Percentiles rank a stretch among this genome's conserved stretches.
Conservation (phyloP, 2,888 invertebrate genomes). For the Hartigia nigra region DNA sequence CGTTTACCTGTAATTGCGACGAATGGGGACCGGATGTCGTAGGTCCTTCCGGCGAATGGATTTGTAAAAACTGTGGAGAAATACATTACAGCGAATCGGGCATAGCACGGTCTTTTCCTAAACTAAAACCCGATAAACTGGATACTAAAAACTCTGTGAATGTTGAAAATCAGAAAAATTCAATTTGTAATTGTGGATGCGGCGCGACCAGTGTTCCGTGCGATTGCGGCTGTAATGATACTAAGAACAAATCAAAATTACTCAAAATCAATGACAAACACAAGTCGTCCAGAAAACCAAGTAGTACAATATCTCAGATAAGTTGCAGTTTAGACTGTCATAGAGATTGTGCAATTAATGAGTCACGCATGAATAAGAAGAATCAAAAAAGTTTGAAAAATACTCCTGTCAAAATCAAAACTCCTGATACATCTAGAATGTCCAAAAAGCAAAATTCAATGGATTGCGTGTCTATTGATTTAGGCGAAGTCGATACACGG, state of each 20-base stretch:
- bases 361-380: background rate
- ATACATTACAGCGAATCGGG: background rate
- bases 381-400: background rate
- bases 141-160: background rate
- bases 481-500: background rate
- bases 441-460: background rate
- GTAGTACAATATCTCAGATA: background rate
- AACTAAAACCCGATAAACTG: background rate
- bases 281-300: background rate
- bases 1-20: constrained; percentile 24
- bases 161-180: background rate
- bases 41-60: constrained; percentile 27
- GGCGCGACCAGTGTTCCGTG: background rate
- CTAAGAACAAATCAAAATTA: background rate
- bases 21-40: constrained; percentile 24
- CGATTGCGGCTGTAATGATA: background rate
- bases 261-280: background rate
- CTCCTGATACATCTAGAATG: background rate
- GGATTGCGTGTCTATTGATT: background rate
- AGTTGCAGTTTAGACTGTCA: no score
- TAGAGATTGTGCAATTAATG: no score
- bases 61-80: constrained; percentile 28
- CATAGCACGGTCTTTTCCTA: constrained; percentile 1
- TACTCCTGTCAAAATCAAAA: background rate
- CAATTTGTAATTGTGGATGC: constrained; percentile 17